Evolutionary conservation across 2,888 invertebrate species (phyloP), one percentile per base, ranked within the genome.

Genomic region (Lacanobia wlatinum): DNA sequence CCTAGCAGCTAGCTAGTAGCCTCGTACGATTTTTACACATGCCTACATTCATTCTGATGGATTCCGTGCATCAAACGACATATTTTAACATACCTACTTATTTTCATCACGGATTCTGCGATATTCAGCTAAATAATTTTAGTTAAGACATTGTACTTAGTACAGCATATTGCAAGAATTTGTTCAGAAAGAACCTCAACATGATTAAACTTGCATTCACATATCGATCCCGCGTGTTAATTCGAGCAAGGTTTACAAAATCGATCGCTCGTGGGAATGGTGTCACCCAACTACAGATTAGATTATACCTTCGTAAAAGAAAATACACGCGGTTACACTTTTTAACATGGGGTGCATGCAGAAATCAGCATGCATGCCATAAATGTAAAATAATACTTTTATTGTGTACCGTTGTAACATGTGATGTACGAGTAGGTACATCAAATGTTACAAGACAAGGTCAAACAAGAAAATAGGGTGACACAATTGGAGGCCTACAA

Each of bases 221-320:
- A 6, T 38, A 77, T 67, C 23, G 46, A 55, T n/a, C 23, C 34
- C 8, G 46, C 8, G 21, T 43, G n/a, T 43, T 52, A 61, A 34
- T 63, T 55, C 53, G n/a, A 43, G 48, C 73, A 60, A 63, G 73
- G 59, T 60, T 23, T 38, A 62, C 72, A 46, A 52, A 60, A 76
- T 73, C 59, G 60, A 61, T 65, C 48, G 60, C 16, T 40, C 21
- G 28, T 76, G 55, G 21, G 60, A 76, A 73, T 50, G n/a, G 21
- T 56, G 73, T 50, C 63, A 60, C 38, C 10, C 5, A 16, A 48
- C 9, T 43, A 59, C 23, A 77, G 68, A 76, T 76, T 34, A 65
- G 16, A 38, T 38, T 28, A 55, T 55, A 23, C 0, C 23, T 16
- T 1, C 23, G 4, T 46, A 28, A 18, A n/a, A 7, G 12, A 38